These are phyloP conservation scores for Drosophila pandora DNA, from an alignment of 1,140 invertebrate species.

Conservation along the genomic window DNA sequence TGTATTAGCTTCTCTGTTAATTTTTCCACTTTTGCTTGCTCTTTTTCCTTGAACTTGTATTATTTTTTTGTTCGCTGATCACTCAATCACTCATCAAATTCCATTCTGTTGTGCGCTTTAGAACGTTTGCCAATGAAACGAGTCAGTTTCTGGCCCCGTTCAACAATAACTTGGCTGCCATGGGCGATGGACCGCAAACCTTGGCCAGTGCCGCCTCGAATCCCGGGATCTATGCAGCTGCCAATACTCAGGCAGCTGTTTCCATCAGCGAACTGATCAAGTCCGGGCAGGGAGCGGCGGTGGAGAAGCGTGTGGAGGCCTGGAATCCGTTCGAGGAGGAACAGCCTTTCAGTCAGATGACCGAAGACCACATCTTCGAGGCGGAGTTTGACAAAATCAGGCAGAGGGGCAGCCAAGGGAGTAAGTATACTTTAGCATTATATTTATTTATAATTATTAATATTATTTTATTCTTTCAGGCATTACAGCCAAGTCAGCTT, in stretches of 20 bases:
- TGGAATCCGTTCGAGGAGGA: conserved; percentile 95
- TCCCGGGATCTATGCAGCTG: conserved; percentile 67
- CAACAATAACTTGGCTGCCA: conserved; percentile 83
- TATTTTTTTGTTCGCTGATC: conserved; percentile 22
- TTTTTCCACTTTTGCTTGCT: conserved; percentile 25
- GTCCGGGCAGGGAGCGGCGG: conserved; percentile 44
- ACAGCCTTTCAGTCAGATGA: conserved; percentile 89
- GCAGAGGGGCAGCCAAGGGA: conserved; percentile 90
- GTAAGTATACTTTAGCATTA: conserved; percentile 86
- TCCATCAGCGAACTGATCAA: conserved; percentile 70
- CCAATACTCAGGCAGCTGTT: conserved; percentile 44
- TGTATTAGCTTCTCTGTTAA: conserved; percentile 10
- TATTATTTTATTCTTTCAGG: no score
- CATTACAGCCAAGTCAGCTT: conserved; percentile 80
- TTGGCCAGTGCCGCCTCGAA: conserved; percentile 65
- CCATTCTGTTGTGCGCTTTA: conserved; percentile 70
- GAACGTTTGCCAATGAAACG: conserved; percentile 90
- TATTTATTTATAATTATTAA: no score
- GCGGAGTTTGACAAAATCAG: conserved; percentile 94
- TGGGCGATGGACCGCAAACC: conserved; percentile 57
- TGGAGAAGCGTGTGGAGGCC: conserved; percentile 84
- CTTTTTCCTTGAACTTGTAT: conserved; percentile 2
- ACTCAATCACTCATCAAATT: conserved; percentile 20
- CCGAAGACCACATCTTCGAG: conserved; percentile 93
- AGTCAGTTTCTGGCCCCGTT: conserved; percentile 91